Evolutionary conservation across 1,140 invertebrate genomes (phyloP).

Genomic region (Amyelois transitella): DNA sequence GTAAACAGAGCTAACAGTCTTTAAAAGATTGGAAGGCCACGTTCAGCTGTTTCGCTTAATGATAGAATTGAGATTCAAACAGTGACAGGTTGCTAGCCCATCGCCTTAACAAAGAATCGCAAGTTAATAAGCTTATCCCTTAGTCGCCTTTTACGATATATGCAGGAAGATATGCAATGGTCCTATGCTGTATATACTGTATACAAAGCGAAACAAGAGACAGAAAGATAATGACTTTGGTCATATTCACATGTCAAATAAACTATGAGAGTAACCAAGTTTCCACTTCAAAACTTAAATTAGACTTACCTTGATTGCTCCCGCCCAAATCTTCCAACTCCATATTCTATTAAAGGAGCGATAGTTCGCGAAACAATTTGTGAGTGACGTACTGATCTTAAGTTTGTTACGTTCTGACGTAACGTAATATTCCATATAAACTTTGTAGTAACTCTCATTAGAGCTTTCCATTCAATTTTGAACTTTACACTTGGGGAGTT

Average conservation of each 20-base stretch:
- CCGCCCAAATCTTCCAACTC: background rate
- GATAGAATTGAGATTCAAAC: too few species aligned
- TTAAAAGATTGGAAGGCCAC: too few species aligned
- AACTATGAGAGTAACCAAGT: background rate
- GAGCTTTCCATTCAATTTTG: background rate
- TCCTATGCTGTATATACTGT: too few species aligned
- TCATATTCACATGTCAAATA: background rate
- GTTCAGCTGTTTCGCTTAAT: too few species aligned
- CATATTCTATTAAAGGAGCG: conserved; percentile 8
- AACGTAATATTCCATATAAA: background rate
- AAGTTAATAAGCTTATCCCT: too few species aligned
- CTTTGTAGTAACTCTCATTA: background rate
- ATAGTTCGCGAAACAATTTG: conserved; percentile 13
- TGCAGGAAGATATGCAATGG: too few species aligned
- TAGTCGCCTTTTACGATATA: too few species aligned
- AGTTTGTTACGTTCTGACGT: conserved; percentile 3
- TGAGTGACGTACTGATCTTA: conserved; percentile 7
- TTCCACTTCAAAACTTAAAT: background rate
- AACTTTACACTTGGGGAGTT: background rate
- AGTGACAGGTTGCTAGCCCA: too few species aligned
- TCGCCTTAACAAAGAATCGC: too few species aligned
- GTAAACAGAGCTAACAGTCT: too few species aligned
- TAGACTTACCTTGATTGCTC: conserved; percentile 4
- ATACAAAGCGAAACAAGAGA: too few species aligned
- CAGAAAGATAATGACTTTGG: too few species aligned